These are phyloP conservation scores for Mustela erminea DNA, from an alignment of 2,797 vertebrate genomes.

Conservation along the genomic window DNA sequence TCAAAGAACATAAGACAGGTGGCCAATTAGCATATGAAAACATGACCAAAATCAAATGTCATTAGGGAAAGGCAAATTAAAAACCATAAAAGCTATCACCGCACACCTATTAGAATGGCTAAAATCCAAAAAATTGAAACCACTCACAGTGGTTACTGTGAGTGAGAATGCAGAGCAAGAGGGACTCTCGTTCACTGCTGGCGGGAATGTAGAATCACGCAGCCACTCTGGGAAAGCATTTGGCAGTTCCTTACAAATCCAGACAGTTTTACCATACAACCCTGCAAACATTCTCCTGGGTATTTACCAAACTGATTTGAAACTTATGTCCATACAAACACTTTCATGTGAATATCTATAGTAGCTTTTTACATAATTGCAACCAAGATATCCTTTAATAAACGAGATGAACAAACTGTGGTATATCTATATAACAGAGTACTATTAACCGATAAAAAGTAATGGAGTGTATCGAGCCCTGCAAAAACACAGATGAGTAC, in stretches of 20 bases:
- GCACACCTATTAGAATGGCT: not conserved
- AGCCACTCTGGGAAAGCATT: not conserved
- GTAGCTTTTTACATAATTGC: not conserved
- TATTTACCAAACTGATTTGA: not conserved
- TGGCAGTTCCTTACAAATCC: not conserved
- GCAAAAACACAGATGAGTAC: not conserved
- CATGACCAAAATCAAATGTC: not conserved
- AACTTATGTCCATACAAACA: not conserved
- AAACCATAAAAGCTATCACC: not conserved
- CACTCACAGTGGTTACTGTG: not conserved
- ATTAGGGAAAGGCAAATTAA: constrained; percentile 40
- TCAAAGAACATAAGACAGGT: not conserved
- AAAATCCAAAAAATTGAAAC: not conserved
- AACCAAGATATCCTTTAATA: not conserved
- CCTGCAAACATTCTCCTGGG: not conserved
- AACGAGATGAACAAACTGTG: constrained; percentile 21
- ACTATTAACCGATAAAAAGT: not conserved
- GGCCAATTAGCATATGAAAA: not conserved
- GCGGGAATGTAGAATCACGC: not conserved
- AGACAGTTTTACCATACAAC: not conserved
- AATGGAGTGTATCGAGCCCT: not conserved
- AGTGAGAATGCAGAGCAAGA: not conserved
- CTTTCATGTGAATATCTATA: not conserved
- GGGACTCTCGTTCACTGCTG: not conserved
- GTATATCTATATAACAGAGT: not conserved